These are phyloP conservation scores for Platalea minor DNA, from an alignment of 2,797 vertebrate species.

Conservation along the genomic window DNA sequence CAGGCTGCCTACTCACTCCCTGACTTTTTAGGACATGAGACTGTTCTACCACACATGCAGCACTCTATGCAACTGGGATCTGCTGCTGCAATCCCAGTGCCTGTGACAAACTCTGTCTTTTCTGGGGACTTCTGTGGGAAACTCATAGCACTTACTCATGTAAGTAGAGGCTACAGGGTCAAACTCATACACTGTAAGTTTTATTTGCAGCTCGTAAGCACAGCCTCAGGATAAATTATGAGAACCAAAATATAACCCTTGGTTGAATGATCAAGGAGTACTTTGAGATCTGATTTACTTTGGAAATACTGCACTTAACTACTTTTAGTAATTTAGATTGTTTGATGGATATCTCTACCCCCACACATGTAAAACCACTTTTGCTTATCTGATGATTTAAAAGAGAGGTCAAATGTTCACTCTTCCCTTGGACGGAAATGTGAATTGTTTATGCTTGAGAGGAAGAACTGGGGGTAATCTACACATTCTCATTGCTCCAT, in stretches of 20 bases:
- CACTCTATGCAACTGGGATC: not conserved
- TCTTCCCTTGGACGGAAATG: slow-evolving; percentile 40
- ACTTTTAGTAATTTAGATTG: slow-evolving; percentile 11
- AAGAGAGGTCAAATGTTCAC: slow-evolving; percentile 65
- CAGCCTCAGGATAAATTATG: not conserved
- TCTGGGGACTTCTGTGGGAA: not conserved
- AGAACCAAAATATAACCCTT: not conserved
- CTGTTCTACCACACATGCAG: not conserved
- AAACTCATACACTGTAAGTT: not conserved
- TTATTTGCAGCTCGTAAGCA: not conserved
- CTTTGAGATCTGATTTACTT: not conserved
- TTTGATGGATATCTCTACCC: not conserved
- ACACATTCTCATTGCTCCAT: slow-evolving; percentile 4
- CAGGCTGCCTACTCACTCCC: not conserved
- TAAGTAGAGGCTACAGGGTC: not conserved
- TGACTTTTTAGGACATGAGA: not conserved
- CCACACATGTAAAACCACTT: not conserved
- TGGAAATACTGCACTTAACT: slow-evolving; percentile 34
- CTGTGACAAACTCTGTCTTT: not conserved
- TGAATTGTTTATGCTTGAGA: slow-evolving; percentile 47
- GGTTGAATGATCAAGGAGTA: slow-evolving; percentile 20
- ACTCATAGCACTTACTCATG: not conserved
- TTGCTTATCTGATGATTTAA: slow-evolving; percentile 44
- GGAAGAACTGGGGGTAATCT: slow-evolving; percentile 32
- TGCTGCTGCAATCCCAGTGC: not conserved